Percentiles rank a stretch among this genome's conserved stretches.
phyloP scores from a whole-genome alignment of 1,140 invertebrate species.

The Berghia stephanieae region DNA sequence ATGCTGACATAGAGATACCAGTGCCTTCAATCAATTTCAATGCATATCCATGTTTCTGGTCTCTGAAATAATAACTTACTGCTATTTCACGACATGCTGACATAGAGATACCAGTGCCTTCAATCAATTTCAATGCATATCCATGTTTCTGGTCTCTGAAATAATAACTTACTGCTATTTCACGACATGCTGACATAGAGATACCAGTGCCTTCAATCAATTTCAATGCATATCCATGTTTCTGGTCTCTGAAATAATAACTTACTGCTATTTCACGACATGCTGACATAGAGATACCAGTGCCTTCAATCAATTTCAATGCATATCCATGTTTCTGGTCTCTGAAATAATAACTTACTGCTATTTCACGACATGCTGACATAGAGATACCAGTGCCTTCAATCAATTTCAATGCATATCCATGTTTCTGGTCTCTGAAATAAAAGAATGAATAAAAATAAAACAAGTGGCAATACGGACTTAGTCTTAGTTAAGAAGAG shows the following conservation, averaged over 20 bases:
- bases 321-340: too few relatives aligned
- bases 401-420: slow-evolving; percentile 99
- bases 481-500: too few relatives aligned
- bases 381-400: slow-evolving; percentile 99
- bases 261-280: too few relatives aligned
- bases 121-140: slow-evolving; percentile 99
- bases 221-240: too few relatives aligned
- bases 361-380: slow-evolving; percentile 99
- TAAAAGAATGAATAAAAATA: not conserved
- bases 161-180: not conserved
- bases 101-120: slow-evolving; percentile 99
- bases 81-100: slow-evolving; percentile 90
- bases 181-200: too few relatives aligned
- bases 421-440: slow-evolving; percentile 62
- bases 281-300: too few relatives aligned
- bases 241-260: too few relatives aligned
- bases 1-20: slow-evolving; percentile 99
- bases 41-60: slow-evolving; percentile 81
- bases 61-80: slow-evolving; percentile 9
- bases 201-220: too few relatives aligned
- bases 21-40: slow-evolving; percentile 99
- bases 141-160: slow-evolving; percentile 69
- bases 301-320: too few relatives aligned
- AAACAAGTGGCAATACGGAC: too few relatives aligned
- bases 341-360: slow-evolving; percentile 84